Base-by-base conservation (phyloP, 2,888 invertebrate species). In the Odiellus spinosus region DNA sequence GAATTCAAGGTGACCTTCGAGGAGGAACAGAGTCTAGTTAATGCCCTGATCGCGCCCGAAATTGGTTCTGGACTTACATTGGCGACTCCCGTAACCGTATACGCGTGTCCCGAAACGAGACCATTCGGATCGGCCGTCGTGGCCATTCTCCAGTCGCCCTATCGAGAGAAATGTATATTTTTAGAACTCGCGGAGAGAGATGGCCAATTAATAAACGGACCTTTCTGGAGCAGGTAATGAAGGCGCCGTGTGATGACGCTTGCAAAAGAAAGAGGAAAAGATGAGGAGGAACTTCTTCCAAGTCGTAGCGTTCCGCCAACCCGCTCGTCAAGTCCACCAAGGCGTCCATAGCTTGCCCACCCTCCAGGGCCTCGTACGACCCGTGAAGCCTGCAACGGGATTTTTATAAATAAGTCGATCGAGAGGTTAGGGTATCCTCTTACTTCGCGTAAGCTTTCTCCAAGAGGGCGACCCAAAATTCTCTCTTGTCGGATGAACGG, bases 261-360 rank as follows among this genome's bases (percentile, higher is more conserved):
- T 60, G 56, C 17, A 60, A 56, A 15, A 69, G 59, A 38, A 60
- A 61, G 26, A 60, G 57, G 54, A 63, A 68, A 14, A 66, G 55
- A 34, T 60, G 58, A 10, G 61, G 56, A 40, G 63, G 61, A 12
- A 60, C 62, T n/a, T 59, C 56, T 41, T 59, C 61, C 26, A 68
- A 56, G 44, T 65, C 63, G 45, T 65, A 65, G 42, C 67, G 56
- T 56, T 69, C 68, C 2, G 68, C 68, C 5, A 70, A 56, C 3
- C 69, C 69, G 2, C 69, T 68, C 1, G 70, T 70, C 46, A 70
- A 55, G 53, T 70, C 69, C 0, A 69, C 68, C 44, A 70, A 58
- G 10, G 69, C 69, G 54, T 68, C 67, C 64, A 67, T 66, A 1
- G 68, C 62, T 47, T 67, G 66, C 1, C 70, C 69, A 8, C 68